Percentiles rank a stretch among this genome's conserved stretches.
These are phyloP conservation scores for Diabrotica undecimpunctata DNA, from an alignment of 1,140 invertebrate genomes.

Conservation along the genomic window DNA sequence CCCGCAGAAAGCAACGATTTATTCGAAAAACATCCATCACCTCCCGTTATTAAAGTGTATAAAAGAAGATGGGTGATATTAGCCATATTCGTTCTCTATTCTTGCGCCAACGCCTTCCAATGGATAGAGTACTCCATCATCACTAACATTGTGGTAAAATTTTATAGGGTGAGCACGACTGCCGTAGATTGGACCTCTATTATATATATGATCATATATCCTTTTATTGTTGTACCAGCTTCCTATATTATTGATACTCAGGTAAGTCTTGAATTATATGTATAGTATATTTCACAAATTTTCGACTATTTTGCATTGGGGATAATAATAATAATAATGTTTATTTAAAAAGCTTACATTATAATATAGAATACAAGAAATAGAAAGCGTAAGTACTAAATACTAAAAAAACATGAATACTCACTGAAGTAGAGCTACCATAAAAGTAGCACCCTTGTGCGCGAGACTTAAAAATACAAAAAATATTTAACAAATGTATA, in stretches of 20 bases:
- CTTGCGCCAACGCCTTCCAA: slow-evolving; percentile 52
- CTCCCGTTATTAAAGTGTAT: slow-evolving; percentile 19
- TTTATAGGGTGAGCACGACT: slow-evolving; percentile 52
- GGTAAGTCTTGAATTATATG: slow-evolving; percentile 30
- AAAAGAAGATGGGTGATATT: slow-evolving; percentile 35
- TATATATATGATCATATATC: slow-evolving; percentile 37
- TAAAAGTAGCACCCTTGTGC: no score
- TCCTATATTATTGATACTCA: slow-evolving; percentile 37
- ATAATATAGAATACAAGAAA: no score
- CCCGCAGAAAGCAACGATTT: slow-evolving; percentile 11
- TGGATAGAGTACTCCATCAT: slow-evolving; percentile 59
- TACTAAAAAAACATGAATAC: no score
- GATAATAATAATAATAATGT: no score
- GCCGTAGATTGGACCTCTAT: slow-evolving; percentile 63
- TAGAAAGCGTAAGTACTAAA: no score
- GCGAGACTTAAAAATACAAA: no score
- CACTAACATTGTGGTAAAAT: slow-evolving; percentile 51
- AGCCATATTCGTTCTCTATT: slow-evolving; percentile 32
- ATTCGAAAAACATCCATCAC: background rate
- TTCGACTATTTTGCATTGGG: no score
- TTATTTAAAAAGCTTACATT: no score
- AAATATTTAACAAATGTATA: no score
- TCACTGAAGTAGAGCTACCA: no score
- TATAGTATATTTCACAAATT: no score
- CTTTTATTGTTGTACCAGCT: slow-evolving; percentile 36